Evolutionary conservation across 2,888 invertebrate species (phyloP), one percentile per base, ranked within the genome.

Genomic region (Cerastoderma edule): DNA sequence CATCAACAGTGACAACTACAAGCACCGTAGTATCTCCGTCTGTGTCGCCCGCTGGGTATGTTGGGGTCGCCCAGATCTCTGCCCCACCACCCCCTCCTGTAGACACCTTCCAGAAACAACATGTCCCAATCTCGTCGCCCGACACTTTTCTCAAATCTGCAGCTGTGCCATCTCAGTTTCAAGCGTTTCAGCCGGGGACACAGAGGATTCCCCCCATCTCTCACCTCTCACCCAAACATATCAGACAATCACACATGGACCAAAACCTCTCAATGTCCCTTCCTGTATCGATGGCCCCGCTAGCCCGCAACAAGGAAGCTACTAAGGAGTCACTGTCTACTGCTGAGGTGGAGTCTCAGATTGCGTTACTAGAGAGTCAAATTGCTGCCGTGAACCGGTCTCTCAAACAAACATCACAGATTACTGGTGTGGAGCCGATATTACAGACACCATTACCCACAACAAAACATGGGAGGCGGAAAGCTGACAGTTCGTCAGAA

Each of bases 201-300:
- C 78, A 78, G 71, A 60, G 81, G 46, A 81, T 81, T 60, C 81
- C 81, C 8, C 78, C 81, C 27, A 81, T 81, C 72, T 81, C 81
- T 10, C 81, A 81, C 63, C 50, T 81, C 24, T 81, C 81, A 54
- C 81, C 81, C 4, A 81, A 81, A 67, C 81, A 81, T 77, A 81
- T 81, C 76, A 71, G 81, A 44, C 81, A 81, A 60, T 70, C 78
- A 28, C 80, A 80, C 65, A 50, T 81, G 22, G 81, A 81, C 30
- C 80, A 76, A 28, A 72, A 66, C 56, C 54, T 80, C 44, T 72
- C 81, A 33, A 81, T 81, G 81, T 75, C 81, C 35, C 56, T 81
- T 50, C 81, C 81, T 22, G 81, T 81, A 16, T 75, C 81, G 16
- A 54, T 81, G 32, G 68, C 81, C 24, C 70, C 70, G 24, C 66